Conservation (phyloP, 2,113 vertebrate species). For the Oryzias curvinotus region DNA sequence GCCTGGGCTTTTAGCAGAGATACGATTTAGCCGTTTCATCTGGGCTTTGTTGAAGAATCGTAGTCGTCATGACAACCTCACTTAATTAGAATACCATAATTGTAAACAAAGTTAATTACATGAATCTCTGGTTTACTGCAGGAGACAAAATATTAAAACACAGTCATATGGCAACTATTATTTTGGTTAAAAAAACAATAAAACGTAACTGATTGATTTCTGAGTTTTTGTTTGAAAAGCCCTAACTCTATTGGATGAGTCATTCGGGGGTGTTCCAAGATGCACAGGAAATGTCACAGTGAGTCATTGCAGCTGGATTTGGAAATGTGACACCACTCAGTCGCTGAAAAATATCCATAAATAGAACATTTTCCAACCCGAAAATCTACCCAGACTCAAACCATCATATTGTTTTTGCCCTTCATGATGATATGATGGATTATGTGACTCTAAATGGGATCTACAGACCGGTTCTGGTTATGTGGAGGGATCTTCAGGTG, state of each 20-base stretch:
- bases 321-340: conserved; percentile 38
- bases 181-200: neutral
- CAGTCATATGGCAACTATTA: neutral
- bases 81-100: no score
- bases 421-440: neutral
- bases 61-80: neutral
- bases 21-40: conserved; percentile 25
- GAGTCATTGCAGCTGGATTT: conserved; percentile 54
- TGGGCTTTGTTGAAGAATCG: conserved; percentile 15
- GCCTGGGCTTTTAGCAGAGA: conserved; percentile 20
- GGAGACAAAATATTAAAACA: neutral
- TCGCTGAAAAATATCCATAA: conserved; percentile 52
- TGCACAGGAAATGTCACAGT: conserved; percentile 39
- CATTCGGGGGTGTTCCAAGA: conserved; percentile 30
- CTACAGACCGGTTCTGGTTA: neutral
- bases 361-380: conserved; percentile 58
- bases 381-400: conserved; percentile 14
- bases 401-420: neutral
- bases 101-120: no score
- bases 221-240: neutral
- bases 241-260: no score
- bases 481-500: neutral
- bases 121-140: neutral
- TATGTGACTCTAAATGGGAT: no score
- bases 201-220: neutral